Percentiles rank a stretch among this genome's conserved stretches.
phyloP scores from a whole-genome alignment of 2,797 vertebrate genomes.

The Acridotheres tristis region DNA sequence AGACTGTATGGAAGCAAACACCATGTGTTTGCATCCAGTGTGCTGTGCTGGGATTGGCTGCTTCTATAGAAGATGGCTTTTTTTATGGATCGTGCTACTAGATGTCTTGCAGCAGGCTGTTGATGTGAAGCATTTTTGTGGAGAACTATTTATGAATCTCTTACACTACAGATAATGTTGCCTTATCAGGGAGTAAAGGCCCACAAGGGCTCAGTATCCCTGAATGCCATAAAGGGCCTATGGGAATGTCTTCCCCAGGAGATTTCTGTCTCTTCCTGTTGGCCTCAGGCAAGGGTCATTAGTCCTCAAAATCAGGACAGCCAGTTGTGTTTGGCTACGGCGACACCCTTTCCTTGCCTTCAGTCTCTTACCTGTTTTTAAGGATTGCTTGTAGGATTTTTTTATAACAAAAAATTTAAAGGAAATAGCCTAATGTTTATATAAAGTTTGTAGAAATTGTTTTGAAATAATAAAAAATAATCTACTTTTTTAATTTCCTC shows the following conservation, averaged over 20 bases:
- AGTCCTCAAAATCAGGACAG: slow-evolving; percentile 29
- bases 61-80: slow-evolving; percentile 24
- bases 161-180: slow-evolving; percentile 66
- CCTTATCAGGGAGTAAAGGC: slow-evolving; percentile 41
- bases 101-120: slow-evolving; percentile 33
- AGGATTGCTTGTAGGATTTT: slow-evolving; percentile 36
- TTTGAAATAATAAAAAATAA: slow-evolving; percentile 47
- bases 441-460: slow-evolving; percentile 65
- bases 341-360: slow-evolving; percentile 20
- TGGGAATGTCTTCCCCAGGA: slow-evolving; percentile 43
- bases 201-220: slow-evolving; percentile 5
- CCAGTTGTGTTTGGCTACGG: slow-evolving; percentile 16
- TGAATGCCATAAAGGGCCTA: slow-evolving; percentile 11
- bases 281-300: slow-evolving; percentile 9
- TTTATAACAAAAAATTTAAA: slow-evolving; percentile 38
- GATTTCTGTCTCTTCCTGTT: not conserved
- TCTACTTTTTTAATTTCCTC: slow-evolving; percentile 65
- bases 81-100: not conserved
- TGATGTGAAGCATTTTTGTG: slow-evolving; percentile 13
- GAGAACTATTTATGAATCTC: slow-evolving; percentile 63
- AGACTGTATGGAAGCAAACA: slow-evolving; percentile 49
- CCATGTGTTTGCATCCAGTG: slow-evolving; percentile 9
- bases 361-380: slow-evolving; percentile 28
- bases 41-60: not conserved
- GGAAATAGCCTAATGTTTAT: slow-evolving; percentile 63